These are phyloP conservation scores for Odocoileus virginianus DNA, from an alignment of 2,113 vertebrate species.

Conservation along the genomic window DNA sequence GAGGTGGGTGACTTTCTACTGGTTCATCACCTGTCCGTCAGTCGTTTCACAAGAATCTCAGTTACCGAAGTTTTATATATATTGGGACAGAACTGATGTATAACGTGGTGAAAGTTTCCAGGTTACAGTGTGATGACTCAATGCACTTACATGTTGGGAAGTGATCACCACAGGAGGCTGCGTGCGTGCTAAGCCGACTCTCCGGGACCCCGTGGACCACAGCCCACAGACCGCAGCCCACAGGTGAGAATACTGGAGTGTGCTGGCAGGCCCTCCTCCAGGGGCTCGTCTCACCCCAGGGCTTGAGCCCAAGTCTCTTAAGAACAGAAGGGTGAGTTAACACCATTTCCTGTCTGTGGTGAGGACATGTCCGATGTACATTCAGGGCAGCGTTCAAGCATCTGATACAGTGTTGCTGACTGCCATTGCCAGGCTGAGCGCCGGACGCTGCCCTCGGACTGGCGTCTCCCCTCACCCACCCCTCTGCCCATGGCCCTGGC, in stretches of 20 bases:
- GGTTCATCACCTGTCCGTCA: neutral
- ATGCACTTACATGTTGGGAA: fast-evolving
- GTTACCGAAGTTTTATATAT: neutral
- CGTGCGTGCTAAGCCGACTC: neutral
- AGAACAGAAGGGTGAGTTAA: fast-evolving
- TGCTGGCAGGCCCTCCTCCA: neutral
- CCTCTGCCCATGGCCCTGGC: neutral
- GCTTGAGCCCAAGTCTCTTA: fast-evolving
- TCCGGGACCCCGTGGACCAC: fast-evolving
- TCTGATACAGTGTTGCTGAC: fast-evolving
- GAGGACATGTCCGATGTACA: fast-evolving
- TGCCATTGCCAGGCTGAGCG: fast-evolving
- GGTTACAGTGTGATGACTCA: fast-evolving
- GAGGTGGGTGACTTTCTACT: neutral
- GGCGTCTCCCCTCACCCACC: fast-evolving
- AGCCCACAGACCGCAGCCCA: neutral
- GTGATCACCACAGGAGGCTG: fast-evolving
- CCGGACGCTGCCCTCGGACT: neutral
- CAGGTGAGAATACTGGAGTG: too few relatives aligned
- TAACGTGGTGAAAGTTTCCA: fast-evolving
- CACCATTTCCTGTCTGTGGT: fast-evolving
- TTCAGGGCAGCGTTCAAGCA: fast-evolving
- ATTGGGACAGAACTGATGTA: neutral
- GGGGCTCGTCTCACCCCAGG: neutral
- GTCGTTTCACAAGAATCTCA: neutral